Base-by-base conservation (phyloP, 2,888 invertebrate species). In the Koerneria pararmatus region DNA sequence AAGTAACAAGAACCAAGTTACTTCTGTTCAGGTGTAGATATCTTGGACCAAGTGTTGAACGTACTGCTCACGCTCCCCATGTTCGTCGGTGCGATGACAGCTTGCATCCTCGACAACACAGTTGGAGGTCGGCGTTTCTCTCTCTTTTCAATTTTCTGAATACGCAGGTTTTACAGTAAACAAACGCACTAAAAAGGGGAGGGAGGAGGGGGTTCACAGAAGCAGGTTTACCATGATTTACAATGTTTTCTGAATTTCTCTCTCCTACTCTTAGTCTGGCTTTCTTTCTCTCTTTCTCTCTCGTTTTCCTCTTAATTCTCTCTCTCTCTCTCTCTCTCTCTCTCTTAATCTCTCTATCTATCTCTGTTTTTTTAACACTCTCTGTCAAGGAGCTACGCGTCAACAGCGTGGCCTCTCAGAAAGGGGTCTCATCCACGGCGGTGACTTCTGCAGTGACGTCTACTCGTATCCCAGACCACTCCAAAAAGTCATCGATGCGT, bases 51-150 rank as follows among this genome's bases (percentile, higher is more conserved):
- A 65, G 67, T 79, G 1, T 70, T 79, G n/a, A 72, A 70, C 32
- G 78, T 82, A 5, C 69, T 82, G 5, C 69, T 81, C 54, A 75
- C 74, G 35, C 70, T 81, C 62, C 78, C 76, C 46, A 82, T 81
- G 81, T 81, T 81, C 58, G 76, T 81, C n/a, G 81, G 81, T n/a
- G 81, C 79, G 6, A 69, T 80, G 31, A 76, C 77, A 34, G 81
- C 79, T 6, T 80, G 79, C 57, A 76, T 81, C 59, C 65, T 81
- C 31, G 81, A 81, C 69, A 81, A 82, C 65, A 74, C 80, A 0
- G 78, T 81, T 19, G 76, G 76, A 67, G 80, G 78, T 76, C 29
- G 19, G 54, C 3, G 59, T 57, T 8, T 27, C 4, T 22, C 5
- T 5, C 8, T 41, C 27, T 61, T 62, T 54, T 15, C 29, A 62